Base-by-base conservation (phyloP, 2,113 vertebrate species). In the Urocolius indicus region DNA sequence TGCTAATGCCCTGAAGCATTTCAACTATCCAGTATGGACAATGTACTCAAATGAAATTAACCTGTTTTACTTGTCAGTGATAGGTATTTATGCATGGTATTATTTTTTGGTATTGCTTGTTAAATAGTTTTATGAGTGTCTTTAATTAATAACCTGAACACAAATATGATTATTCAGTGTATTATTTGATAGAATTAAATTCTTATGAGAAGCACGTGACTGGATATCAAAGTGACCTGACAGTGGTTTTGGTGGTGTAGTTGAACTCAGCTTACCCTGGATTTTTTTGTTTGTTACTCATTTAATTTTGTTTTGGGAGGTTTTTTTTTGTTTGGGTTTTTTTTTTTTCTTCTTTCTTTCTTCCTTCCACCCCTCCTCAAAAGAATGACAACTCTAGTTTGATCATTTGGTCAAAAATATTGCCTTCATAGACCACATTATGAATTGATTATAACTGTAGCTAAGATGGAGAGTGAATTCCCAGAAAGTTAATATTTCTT, bases 401-500 rank as follows among this genome's bases (percentile, higher is more conserved):
- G 65, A 81, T 89, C 24, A 75, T 81, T 68, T 89, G 66, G 38
- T 7, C 48, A 90, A 82, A 89, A 75, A 85, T 55, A 71, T 61
- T 85, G 75, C 67, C 36, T 65, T 92, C 49, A 75, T 87, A 57
- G 30, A 30, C 85, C 93, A 61, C 48, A 81, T 78, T 92, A 68
- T 82, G 57, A 81, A 93, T 90, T 65, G 10, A 89, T 90, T 93
- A 58, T 52, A 94, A 21, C 24, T 92, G 61, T 52, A 81, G 30
- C 26, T 79, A 77, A 94, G 48, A 89, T 13, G 30, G 62, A 89
- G 41, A 34, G 24, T 57, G 75, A 93, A 92, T 86, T 88, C 45
- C 54, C 52, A 57, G 21, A 78, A 96, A 88, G 72, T 74, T 77
- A 83, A 78, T 90, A 95, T 83, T 93, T 95, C 72, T 90, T 91